Evolutionary conservation across 2,797 vertebrate genomes (phyloP), one percentile per base, ranked within the genome.

Genomic region (Nannoperca obscura): DNA sequence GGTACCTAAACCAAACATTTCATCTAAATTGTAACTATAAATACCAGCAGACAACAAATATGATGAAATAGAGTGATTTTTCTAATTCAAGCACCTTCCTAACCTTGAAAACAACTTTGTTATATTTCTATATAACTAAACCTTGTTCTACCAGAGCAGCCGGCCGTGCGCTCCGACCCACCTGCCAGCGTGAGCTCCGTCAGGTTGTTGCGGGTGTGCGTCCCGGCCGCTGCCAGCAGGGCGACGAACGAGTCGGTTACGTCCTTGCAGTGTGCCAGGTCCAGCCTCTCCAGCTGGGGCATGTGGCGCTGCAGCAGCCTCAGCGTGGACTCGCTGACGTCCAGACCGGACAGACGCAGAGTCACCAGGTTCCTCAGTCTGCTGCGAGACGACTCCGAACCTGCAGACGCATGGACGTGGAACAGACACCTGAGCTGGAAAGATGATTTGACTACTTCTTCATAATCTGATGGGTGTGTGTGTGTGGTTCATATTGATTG

Each of bases 121-220:
- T 27, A 27, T 27, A 27, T 27, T 27, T 27, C 24, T 27, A 27
- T 27, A 27, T 27, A 27, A 27, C 24, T 27, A 27, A 27, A 27
- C 24, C 24, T 27, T 27, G 24, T 27, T 13, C 24, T 27, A 7
- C 52, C 19, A 49, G 9, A 22, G 1, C 14, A 58, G 34, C 46
- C 14, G 17, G 34, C 30, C 13, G 47, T 20, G 10, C n/a, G 50
- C 34, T 53, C 7, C 1, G 22, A 59, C 86, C 7, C 49, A 98
- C 98, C 98, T 94, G 97, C 96, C 86, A 99, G 96, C 38, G 96
- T 97, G 93, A 99, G 95, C 89, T 99, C 97, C 0, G 93, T 96
- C 83, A 99, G 97, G 54, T 96, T 97, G 91, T 95, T 96, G 67
- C 97, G 96, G 0, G 96, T 98, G 93, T 96, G 97, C n/a, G 97